Percentiles rank a stretch among this genome's conserved stretches.
These are phyloP conservation scores for Piprites chloris DNA, from an alignment of 2,113 vertebrate species.

Conservation along the genomic window DNA sequence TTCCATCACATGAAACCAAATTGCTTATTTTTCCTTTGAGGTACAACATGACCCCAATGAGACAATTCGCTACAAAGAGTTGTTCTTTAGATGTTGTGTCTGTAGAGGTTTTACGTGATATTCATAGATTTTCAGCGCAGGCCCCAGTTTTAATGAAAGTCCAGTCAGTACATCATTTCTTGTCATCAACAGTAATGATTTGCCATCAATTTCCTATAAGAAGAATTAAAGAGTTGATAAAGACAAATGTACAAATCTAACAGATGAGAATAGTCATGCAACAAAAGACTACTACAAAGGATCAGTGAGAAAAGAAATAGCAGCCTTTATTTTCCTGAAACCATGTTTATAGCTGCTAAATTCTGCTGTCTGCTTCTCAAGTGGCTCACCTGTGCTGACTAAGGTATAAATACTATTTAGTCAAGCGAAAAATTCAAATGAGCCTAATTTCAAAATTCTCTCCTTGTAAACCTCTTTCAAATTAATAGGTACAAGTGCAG, in stretches of 20 bases:
- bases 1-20: slow-evolving; percentile 78
- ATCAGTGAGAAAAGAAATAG: background rate
- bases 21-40: slow-evolving; percentile 66
- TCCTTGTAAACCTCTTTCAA: background rate
- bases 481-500: slow-evolving; percentile 6
- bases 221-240: slow-evolving; percentile 66
- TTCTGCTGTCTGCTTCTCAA: background rate
- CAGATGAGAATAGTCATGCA: slow-evolving; percentile 35
- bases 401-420: background rate
- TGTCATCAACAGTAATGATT: slow-evolving; percentile 97
- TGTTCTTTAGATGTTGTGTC: slow-evolving; percentile 94
- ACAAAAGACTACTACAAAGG: background rate
- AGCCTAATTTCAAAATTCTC: slow-evolving; percentile 5
- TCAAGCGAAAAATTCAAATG: background rate
- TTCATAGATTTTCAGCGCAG: slow-evolving; percentile 98
- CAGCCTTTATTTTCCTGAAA: slow-evolving; percentile 1
- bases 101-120: slow-evolving; percentile 97
- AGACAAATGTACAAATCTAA: slow-evolving; percentile 37
- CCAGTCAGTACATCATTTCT: slow-evolving; percentile 97
- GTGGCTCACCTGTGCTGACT: background rate
- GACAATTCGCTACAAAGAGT: slow-evolving; percentile 79
- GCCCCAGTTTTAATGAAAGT: slow-evolving; percentile 97
- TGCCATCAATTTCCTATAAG: slow-evolving; percentile 96
- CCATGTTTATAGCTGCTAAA: background rate
- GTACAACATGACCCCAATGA: slow-evolving; percentile 56